Evolutionary conservation across 2,797 vertebrate genomes (phyloP).

Genomic region (Hippopotamyrus pictus): DNA sequence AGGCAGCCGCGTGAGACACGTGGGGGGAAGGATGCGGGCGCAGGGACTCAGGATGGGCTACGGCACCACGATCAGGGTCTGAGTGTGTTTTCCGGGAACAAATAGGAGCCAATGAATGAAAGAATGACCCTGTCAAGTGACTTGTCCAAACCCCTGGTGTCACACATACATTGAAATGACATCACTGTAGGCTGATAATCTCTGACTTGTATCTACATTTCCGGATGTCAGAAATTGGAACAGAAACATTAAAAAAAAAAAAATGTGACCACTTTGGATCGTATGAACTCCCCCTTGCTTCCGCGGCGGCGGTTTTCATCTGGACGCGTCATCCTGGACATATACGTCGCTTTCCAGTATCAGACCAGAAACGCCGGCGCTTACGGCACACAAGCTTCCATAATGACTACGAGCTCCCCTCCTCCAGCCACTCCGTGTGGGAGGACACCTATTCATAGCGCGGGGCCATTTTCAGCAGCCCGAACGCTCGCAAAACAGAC

Average conservation of each 20-base stretch:
- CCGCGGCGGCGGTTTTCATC: not conserved
- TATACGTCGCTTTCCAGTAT: not conserved
- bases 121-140: not conserved
- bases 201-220: not conserved
- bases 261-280: not conserved
- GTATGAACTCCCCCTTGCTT: not conserved
- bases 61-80: not conserved
- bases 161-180: not conserved
- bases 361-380: not conserved
- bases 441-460: slow-evolving; percentile 59
- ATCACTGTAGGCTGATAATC: not conserved
- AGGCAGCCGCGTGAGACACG: not conserved
- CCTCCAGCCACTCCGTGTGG: not conserved
- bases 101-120: not conserved
- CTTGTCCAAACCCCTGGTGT: not conserved
- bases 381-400: not conserved
- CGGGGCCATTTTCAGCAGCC: slow-evolving; percentile 64
- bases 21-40: not conserved
- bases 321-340: not conserved
- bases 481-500: slow-evolving; percentile 48
- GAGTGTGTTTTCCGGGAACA: not conserved
- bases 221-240: not conserved
- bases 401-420: not conserved
- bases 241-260: not conserved
- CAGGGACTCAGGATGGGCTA: not conserved